These are phyloP conservation scores for Cetonia aurata DNA, from an alignment of 2,888 invertebrate species.

Conservation along the genomic window DNA sequence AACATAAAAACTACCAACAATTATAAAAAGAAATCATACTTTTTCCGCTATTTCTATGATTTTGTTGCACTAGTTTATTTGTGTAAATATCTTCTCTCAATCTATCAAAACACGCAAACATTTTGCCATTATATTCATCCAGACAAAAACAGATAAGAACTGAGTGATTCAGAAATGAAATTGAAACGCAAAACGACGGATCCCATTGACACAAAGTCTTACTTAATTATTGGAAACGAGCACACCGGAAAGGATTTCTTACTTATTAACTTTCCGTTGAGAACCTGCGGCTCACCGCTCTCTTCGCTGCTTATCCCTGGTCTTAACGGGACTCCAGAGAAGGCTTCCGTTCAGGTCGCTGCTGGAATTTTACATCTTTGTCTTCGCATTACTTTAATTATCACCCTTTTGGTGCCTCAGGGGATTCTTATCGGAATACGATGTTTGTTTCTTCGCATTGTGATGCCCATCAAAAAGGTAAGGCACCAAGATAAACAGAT, in stretches of 20 bases:
- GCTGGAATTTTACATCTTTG: conserved; percentile 23
- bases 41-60: too few relatives aligned
- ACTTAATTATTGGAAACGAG: conserved; percentile 17
- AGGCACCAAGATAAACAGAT: conserved; percentile 1
- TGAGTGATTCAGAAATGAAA: too few relatives aligned
- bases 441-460: conserved; percentile 16
- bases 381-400: conserved; percentile 30
- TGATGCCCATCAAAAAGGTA: not conserved
- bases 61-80: too few relatives aligned
- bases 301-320: conserved; percentile 1
- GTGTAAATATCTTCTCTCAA: too few relatives aligned
- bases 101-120: too few relatives aligned
- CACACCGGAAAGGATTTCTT: conserved; percentile 19
- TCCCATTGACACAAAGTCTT: conserved; percentile 7
- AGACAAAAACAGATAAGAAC: too few relatives aligned
- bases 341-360: conserved; percentile 3
- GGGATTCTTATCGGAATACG: conserved; percentile 22
- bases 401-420: conserved; percentile 1
- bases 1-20: too few relatives aligned
- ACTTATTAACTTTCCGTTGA: conserved; percentile 16
- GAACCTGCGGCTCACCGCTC: not conserved
- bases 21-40: too few relatives aligned
- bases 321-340: not conserved
- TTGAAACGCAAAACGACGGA: not conserved
- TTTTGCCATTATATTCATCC: too few relatives aligned